phyloP scores from a whole-genome alignment of 1,140 invertebrate species.

The Colletes latitarsis region DNA sequence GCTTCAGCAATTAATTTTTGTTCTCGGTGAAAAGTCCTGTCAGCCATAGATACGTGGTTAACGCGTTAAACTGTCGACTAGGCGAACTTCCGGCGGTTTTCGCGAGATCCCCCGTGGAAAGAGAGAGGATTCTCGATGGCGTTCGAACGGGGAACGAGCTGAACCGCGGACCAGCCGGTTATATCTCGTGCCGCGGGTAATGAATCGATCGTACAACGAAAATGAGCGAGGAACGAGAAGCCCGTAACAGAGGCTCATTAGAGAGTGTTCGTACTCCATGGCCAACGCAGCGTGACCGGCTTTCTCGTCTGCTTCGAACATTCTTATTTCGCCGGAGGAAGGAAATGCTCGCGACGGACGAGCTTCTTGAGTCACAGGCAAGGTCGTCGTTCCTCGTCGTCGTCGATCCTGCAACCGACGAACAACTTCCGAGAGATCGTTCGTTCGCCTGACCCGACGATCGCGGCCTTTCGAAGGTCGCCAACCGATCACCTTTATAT shows the following conservation, averaged over 20 bases:
- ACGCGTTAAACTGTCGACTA: no score
- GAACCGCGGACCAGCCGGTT: constrained; percentile 15
- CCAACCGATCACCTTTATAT: no score
- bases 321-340: constrained; percentile 72
- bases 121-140: constrained; percentile 52
- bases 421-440: constrained; percentile 30
- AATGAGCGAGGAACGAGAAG: constrained; percentile 70
- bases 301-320: constrained; percentile 78
- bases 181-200: constrained; percentile 42
- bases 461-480: constrained; percentile 44
- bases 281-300: constrained; percentile 80
- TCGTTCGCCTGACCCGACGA: constrained; percentile 23
- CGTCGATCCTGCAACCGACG: background rate
- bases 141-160: constrained; percentile 23
- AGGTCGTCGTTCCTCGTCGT: constrained; percentile 68
- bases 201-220: constrained; percentile 75
- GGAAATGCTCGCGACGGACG: constrained; percentile 70
- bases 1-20: no score
- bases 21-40: no score
- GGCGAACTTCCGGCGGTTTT: constrained; percentile 21
- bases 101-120: constrained; percentile 40
- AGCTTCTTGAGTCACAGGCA: constrained; percentile 71
- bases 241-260: constrained; percentile 77
- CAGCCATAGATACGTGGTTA: no score
- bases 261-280: constrained; percentile 81